Percentiles rank a stretch among this genome's conserved stretches.
Evolutionary conservation across 2,797 vertebrate genomes (phyloP).

Genomic region (Chrosomus eos): DNA sequence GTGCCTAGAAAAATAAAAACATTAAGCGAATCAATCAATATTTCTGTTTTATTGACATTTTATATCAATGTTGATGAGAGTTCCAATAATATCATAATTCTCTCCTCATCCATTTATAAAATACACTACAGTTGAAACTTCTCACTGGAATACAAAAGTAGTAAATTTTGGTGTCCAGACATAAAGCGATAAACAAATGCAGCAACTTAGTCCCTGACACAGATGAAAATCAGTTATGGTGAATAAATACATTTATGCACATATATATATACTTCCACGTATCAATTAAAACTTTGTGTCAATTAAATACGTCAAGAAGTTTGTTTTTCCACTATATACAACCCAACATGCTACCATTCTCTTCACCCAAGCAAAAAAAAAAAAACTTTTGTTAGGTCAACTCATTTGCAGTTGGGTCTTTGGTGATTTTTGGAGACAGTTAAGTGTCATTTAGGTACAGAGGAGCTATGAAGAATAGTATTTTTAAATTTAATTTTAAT

Average conservation of each 20-base stretch:
- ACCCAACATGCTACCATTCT: conserved; percentile 67
- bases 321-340: conserved; percentile 72
- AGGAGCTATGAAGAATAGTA: conserved; percentile 44
- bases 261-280: conserved; percentile 80
- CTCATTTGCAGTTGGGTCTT: conserved; percentile 65
- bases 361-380: conserved; percentile 66
- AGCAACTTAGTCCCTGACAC: conserved; percentile 78
- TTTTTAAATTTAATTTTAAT: background rate
- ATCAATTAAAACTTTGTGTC: conserved; percentile 72
- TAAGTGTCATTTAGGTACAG: conserved; percentile 55
- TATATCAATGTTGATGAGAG: conserved; percentile 77
- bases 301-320: conserved; percentile 74
- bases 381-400: conserved; percentile 68
- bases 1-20: conserved; percentile 9
- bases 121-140: conserved; percentile 78
- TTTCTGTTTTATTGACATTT: conserved; percentile 63
- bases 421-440: conserved; percentile 73
- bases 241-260: conserved; percentile 75
- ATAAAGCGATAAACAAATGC: conserved; percentile 78
- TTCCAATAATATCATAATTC: conserved; percentile 77
- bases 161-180: conserved; percentile 76
- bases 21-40: conserved; percentile 65
- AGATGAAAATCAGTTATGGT: conserved; percentile 72
- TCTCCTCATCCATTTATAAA: conserved; percentile 80
- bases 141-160: conserved; percentile 79